These are phyloP conservation scores for Vulpes vulpes DNA, from an alignment of 2,113 vertebrate species.

Conservation along the genomic window DNA sequence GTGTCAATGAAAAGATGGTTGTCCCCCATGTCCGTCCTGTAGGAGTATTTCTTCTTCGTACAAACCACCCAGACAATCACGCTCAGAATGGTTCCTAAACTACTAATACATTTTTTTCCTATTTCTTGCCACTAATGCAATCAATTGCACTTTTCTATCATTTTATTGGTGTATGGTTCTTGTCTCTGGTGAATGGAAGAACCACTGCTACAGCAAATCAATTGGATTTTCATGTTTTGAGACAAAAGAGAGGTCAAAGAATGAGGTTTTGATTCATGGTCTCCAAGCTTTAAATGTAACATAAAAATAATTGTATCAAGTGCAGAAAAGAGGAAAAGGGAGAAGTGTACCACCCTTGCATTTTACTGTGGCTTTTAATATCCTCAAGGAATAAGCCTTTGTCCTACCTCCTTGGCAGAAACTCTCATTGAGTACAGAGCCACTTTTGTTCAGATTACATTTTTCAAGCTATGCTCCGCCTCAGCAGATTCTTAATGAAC, in stretches of 20 bases:
- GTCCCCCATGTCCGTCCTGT: background rate
- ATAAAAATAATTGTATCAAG: slow-evolving; percentile 42
- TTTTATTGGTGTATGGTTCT: slow-evolving; percentile 58
- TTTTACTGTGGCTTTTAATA: slow-evolving; percentile 25
- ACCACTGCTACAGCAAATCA: slow-evolving; percentile 67
- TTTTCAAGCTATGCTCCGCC: slow-evolving; percentile 42
- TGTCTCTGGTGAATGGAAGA: slow-evolving; percentile 52
- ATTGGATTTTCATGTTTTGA: slow-evolving; percentile 68
- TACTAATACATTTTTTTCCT: slow-evolving; percentile 60
- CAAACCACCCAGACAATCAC: slow-evolving; percentile 52
- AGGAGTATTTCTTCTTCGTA: slow-evolving; percentile 59
- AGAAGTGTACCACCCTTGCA: background rate
- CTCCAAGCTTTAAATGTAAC: slow-evolving; percentile 66
- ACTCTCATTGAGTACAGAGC: slow-evolving; percentile 60
- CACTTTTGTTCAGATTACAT: slow-evolving; percentile 68
- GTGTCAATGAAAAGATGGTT: slow-evolving; percentile 68
- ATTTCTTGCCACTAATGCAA: slow-evolving; percentile 25
- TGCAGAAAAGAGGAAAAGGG: slow-evolving; percentile 17
- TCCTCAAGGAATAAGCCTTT: slow-evolving; percentile 44
- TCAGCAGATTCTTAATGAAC: slow-evolving; percentile 61
- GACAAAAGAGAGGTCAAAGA: slow-evolving; percentile 69
- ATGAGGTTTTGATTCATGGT: slow-evolving; percentile 54
- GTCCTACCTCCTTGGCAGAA: slow-evolving; percentile 64
- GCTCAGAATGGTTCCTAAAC: slow-evolving; percentile 62
- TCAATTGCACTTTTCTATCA: slow-evolving; percentile 59